These are phyloP conservation scores for Riparia riparia DNA, from an alignment of 2,113 vertebrate species.

Conservation along the genomic window DNA sequence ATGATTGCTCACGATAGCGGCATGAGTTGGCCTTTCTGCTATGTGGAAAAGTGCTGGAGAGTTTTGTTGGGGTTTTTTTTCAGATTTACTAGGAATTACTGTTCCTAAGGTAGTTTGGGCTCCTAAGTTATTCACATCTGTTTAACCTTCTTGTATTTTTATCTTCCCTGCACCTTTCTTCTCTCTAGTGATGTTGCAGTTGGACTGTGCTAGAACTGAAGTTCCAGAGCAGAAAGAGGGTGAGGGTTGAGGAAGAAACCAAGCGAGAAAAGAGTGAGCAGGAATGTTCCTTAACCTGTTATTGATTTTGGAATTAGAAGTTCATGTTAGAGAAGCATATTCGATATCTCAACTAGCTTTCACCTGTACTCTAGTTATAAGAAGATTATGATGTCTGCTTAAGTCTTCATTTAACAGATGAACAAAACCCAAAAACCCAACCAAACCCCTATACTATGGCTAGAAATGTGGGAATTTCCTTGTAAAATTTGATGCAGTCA, in stretches of 20 bases:
- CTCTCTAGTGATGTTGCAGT: not conserved
- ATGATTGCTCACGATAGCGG: fast-evolving
- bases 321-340: not conserved
- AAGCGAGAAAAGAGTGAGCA: not conserved
- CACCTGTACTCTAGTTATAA: not conserved
- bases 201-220: not conserved
- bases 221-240: not conserved
- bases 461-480: not conserved
- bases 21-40: not conserved
- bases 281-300: not conserved
- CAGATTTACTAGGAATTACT: not conserved
- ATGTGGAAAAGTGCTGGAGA: not conserved
- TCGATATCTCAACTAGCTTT: not conserved
- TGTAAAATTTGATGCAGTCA: not conserved
- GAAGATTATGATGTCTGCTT: not conserved
- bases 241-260: not conserved
- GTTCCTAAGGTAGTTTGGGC: not conserved
- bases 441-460: not conserved
- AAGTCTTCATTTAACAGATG: not conserved
- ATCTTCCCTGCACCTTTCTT: not conserved
- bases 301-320: not conserved
- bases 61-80: not conserved
- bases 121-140: not conserved
- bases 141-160: not conserved
- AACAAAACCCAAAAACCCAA: not conserved